Base-by-base conservation (phyloP, 1,140 invertebrate species). In the Leptinotarsa undecemlineata region DNA sequence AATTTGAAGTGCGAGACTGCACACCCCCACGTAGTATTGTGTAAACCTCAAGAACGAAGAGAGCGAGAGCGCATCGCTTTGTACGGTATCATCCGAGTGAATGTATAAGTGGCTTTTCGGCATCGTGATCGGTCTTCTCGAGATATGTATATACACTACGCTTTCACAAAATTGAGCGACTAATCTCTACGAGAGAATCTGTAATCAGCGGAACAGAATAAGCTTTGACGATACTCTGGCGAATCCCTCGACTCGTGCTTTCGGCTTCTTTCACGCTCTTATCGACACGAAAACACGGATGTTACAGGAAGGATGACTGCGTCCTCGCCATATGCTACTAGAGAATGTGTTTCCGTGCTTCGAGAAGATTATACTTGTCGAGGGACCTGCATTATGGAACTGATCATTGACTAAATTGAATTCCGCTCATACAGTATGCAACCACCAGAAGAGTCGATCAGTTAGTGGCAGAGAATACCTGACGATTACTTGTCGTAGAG, bases 281-380 rank as follows among this genome's bases (percentile, higher is more conserved):
- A 68, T 68, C 66, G 66, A 19, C 66, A 68, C 23, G 66, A 68
- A 68, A 68, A 68, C 66, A 68, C 66, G 66, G 66, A 68, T 68
- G 42, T 68, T 68, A 68, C 33, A 68, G 66, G 66, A 47, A 68
- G 66, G 66, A 68, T 68, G 42, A 68, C 66, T 68, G 66, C 66
- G 26, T 15, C 33, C n/a, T 57, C 51, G n/a, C 51, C 66, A 68
- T 68, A 68, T 68, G 66, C 42, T 68, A 48, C 66, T 19, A 14
- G 51, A 57, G 33, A 42, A 42, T 42, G n/a, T 57, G 51, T 57
- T 57, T 57, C 51, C 51, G 51, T 57, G 15, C 51, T 57, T 57
- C 14, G 51, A 15, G 51, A 6, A 57, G 15, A 57, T 57, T 57
- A 57, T 15, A 57, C 51, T 57, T 57, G 51, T 57, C n/a, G n/a